Percentiles rank a stretch among this genome's conserved stretches.
Conservation (phyloP, 64 coral and sea anemone genomes). For the Stylophora pistillata region DNA sequence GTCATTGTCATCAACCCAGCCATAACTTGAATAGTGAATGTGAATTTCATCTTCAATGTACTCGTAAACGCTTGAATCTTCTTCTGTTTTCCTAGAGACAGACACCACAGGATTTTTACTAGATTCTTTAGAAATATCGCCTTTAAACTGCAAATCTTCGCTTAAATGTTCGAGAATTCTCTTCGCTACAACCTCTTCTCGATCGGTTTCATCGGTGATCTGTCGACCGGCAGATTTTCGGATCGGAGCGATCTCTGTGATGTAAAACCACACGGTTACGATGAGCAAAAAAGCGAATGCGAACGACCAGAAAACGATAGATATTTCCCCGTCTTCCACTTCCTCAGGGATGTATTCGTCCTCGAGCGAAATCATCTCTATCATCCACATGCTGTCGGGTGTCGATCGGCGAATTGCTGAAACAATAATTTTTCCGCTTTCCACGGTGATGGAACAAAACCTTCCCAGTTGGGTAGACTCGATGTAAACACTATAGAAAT, state of each 20-base stretch:
- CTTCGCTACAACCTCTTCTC: slow-evolving; percentile 55
- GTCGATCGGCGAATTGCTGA: background rate
- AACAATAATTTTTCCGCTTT: background rate
- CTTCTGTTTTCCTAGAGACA: background rate
- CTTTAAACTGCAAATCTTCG: slow-evolving; percentile 27
- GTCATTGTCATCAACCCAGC: slow-evolving; percentile 48
- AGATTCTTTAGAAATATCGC: slow-evolving; percentile 4
- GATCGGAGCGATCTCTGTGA: slow-evolving; percentile 51
- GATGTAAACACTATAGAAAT: slow-evolving; percentile 12
- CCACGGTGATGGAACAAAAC: background rate
- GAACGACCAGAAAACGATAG: slow-evolving; percentile 42
- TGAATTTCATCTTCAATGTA: slow-evolving; percentile 74
- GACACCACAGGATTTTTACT: background rate
- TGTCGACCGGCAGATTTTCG: slow-evolving; percentile 15
- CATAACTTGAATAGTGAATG: slow-evolving; percentile 81
- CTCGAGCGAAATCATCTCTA: background rate
- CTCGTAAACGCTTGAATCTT: slow-evolving; percentile 46
- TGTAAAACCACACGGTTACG: slow-evolving; percentile 70
- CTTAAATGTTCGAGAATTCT: slow-evolving; percentile 44
- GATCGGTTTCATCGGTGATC: slow-evolving; percentile 30
- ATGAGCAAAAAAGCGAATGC: slow-evolving; percentile 54
- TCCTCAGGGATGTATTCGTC: background rate
- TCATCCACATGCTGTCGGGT: background rate
- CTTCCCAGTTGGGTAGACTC: background rate
- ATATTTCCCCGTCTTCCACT: slow-evolving; percentile 54